Conservation (phyloP, 2,888 invertebrate species). For the Standfussiana lucernea region DNA sequence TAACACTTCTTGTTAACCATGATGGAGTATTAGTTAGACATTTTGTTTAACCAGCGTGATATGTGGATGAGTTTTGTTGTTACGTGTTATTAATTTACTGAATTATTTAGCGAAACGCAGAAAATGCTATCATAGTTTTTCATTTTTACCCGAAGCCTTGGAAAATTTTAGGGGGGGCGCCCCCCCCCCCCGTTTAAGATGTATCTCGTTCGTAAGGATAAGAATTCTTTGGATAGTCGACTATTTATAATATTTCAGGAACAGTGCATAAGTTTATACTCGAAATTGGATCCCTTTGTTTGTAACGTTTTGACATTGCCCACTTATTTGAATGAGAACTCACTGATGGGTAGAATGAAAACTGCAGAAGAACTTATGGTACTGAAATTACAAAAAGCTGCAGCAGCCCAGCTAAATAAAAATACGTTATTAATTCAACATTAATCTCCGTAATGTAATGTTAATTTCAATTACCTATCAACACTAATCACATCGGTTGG, state of each 20-base stretch:
- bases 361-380: neutral
- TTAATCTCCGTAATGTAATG: neutral
- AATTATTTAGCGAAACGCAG: no score
- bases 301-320: no score
- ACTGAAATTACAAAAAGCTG: neutral
- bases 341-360: neutral
- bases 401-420: neutral
- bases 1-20: slow-evolving; percentile 11
- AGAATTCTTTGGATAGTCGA: neutral
- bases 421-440: neutral
- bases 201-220: neutral
- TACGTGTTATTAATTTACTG: neutral
- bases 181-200: no score
- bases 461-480: neutral
- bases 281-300: no score
- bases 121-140: neutral
- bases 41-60: neutral
- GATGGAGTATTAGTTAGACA: neutral
- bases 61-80: neutral
- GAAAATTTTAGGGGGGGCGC: no score
- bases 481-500: neutral
- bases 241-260: neutral
- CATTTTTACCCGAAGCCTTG: no score
- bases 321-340: no score
- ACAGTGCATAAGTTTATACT: neutral